phyloP scores from a whole-genome alignment of 2,113 vertebrate species.

The Silurus asotus region DNA sequence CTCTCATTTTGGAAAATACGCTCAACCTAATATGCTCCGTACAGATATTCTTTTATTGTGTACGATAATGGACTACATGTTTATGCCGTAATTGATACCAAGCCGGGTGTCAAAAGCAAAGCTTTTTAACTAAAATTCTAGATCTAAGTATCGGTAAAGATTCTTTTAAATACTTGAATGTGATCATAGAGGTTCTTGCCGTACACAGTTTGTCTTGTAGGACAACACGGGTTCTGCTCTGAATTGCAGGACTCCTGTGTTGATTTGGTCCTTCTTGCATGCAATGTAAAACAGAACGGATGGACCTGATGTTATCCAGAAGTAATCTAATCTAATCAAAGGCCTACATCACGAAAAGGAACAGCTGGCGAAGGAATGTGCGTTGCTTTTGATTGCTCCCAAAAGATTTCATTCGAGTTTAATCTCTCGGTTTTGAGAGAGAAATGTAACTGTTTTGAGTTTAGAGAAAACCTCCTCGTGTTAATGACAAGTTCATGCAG shows the following conservation, averaged over 20 bases:
- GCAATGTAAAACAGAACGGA: conserved; percentile 54
- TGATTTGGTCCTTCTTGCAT: conserved; percentile 26
- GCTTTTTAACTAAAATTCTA: background rate
- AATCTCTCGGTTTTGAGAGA: background rate
- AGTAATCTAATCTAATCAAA: conserved; percentile 40
- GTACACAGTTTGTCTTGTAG: background rate
- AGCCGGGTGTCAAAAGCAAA: background rate
- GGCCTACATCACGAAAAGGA: conserved; percentile 33
- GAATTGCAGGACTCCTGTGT: conserved; percentile 7
- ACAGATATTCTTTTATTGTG: background rate
- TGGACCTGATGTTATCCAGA: conserved; percentile 52
- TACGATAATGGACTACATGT: conserved; percentile 7
- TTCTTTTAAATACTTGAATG: background rate
- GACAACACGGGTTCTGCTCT: conserved; percentile 4
- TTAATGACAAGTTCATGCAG: background rate
- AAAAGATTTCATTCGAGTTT: conserved; percentile 19
- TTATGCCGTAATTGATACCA: background rate
- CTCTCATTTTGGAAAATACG: conserved; percentile 31
- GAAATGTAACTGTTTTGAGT: conserved; percentile 5
- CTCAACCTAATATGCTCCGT: conserved; percentile 22
- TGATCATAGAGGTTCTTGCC: background rate
- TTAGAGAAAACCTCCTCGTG: background rate
- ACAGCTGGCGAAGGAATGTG: conserved; percentile 43
- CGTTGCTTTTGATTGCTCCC: conserved; percentile 19
- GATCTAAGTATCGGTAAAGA: background rate